These are phyloP conservation scores for Myotis davidii DNA, from an alignment of 2,113 vertebrate species.

Conservation along the genomic window DNA sequence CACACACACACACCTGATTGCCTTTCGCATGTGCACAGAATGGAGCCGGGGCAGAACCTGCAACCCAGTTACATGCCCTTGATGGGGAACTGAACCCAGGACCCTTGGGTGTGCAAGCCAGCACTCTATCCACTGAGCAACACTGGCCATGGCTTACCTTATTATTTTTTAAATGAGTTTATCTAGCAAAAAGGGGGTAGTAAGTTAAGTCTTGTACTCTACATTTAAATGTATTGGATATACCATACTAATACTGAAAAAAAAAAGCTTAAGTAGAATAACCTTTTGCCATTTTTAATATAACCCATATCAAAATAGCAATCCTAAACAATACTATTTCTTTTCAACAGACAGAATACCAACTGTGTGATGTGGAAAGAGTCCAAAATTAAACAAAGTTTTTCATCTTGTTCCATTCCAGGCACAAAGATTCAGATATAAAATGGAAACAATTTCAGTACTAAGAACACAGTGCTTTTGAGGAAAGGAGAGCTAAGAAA, in stretches of 20 bases:
- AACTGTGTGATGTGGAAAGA: constrained; percentile 5
- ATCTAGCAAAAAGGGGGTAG: not conserved
- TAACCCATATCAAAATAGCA: not conserved
- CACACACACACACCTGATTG: too few species aligned
- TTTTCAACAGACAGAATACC: constrained; percentile 1
- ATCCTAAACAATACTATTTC: not conserved
- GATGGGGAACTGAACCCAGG: too few species aligned
- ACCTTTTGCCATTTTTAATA: not conserved
- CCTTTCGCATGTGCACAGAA: too few species aligned
- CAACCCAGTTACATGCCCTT: too few species aligned
- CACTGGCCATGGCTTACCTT: not conserved
- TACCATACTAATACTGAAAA: not conserved
- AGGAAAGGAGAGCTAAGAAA: not conserved
- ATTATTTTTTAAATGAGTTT: not conserved
- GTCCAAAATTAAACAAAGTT: constrained; percentile 7
- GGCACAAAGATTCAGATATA: not conserved
- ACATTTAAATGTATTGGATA: not conserved
- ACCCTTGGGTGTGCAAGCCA: too few species aligned
- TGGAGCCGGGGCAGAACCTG: too few species aligned
- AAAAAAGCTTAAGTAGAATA: not conserved
- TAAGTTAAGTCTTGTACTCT: constrained; percentile 20
- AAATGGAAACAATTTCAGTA: not conserved
- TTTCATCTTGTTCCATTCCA: constrained; percentile 42
- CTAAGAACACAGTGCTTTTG: not conserved
- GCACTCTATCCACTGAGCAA: too few species aligned